phyloP scores from a whole-genome alignment of 1,140 invertebrate species.

The Solenopsis fugax region DNA sequence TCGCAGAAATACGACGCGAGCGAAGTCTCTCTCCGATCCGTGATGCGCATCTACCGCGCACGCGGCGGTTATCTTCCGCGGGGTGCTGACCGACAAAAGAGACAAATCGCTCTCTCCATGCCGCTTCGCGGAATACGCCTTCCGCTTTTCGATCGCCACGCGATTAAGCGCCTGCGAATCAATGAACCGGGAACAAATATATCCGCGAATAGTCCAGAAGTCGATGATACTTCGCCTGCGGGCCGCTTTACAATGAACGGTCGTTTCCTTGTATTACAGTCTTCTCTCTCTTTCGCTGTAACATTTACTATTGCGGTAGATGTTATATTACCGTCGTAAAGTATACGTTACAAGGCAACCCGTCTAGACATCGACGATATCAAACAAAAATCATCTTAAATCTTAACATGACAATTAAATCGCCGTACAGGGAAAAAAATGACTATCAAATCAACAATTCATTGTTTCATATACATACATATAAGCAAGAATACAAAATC shows the following conservation, averaged over 20 bases:
- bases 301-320: neutral
- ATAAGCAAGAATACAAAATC: no score
- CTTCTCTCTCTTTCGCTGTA: neutral
- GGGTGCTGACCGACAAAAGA: constrained; percentile 63
- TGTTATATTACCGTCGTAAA: neutral
- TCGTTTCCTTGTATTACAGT: neutral
- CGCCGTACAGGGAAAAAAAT: no score
- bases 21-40: neutral
- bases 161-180: constrained; percentile 52
- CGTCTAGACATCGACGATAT: neutral
- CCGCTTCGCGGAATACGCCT: constrained; percentile 55
- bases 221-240: neutral
- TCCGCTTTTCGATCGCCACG: constrained; percentile 53
- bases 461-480: no score
- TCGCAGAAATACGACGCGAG: constrained; percentile 32
- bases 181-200: constrained; percentile 52
- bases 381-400: neutral
- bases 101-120: constrained; percentile 32
- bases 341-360: neutral
- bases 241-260: neutral
- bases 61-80: constrained; percentile 38
- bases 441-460: no score
- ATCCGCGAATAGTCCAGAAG: constrained; percentile 38
- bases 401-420: neutral
- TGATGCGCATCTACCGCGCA: neutral